Percentiles rank a stretch among this genome's conserved stretches.
Evolutionary conservation across 2,888 invertebrate genomes (phyloP).

Genomic region (Chrysopilus asiliformis): DNA sequence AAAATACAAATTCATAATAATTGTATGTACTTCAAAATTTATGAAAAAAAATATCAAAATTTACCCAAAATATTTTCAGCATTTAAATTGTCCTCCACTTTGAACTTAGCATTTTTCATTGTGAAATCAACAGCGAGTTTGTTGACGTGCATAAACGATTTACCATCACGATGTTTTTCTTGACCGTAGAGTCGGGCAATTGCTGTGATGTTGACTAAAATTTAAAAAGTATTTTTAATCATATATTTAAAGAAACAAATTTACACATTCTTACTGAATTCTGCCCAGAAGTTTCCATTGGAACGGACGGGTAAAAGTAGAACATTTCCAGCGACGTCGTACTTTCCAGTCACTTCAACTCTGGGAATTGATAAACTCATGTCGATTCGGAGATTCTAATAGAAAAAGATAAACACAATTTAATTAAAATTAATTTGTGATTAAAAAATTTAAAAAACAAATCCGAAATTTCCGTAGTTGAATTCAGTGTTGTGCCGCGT

Average conservation of each 20-base stretch:
- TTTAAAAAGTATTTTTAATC: conserved; percentile 2
- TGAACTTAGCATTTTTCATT: conserved; percentile 53
- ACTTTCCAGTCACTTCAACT: conserved; percentile 60
- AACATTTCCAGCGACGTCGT: conserved; percentile 65
- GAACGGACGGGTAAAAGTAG: conserved; percentile 65
- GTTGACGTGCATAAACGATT: conserved; percentile 54
- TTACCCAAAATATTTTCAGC: conserved; percentile 63
- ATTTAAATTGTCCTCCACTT: conserved; percentile 57
- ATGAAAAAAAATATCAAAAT: conserved; percentile 3
- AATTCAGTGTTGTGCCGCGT: no score
- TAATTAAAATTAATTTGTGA: not conserved
- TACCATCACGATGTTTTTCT: conserved; percentile 44
- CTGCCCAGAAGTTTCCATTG: conserved; percentile 68
- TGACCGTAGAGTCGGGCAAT: conserved; percentile 57
- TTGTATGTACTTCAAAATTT: not conserved
- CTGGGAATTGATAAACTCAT: conserved; percentile 47
- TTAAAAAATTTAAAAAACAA: not conserved
- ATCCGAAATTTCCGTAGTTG: no score
- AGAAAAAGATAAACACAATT: conserved; percentile 38
- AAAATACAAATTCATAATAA: conserved; percentile 2
- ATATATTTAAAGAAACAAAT: conserved; percentile 4
- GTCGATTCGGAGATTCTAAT: conserved; percentile 47
- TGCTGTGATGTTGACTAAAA: conserved; percentile 54
- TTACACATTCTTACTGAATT: conserved; percentile 46
- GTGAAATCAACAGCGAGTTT: conserved; percentile 57